These are phyloP conservation scores for Bostrychus sinensis DNA, from an alignment of 2,113 vertebrate genomes.

Conservation along the genomic window DNA sequence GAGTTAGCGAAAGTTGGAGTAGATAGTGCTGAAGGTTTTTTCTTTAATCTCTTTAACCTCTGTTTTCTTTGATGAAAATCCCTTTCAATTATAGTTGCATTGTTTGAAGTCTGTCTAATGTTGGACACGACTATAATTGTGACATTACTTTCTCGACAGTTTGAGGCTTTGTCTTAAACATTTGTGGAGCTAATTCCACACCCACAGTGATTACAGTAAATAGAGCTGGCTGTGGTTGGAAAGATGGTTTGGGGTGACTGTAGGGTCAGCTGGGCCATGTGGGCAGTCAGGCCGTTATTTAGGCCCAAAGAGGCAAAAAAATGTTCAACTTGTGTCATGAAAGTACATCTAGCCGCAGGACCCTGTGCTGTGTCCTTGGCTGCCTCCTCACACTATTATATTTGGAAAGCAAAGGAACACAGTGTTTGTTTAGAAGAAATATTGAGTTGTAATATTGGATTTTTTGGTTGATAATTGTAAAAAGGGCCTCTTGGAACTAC, in stretches of 20 bases:
- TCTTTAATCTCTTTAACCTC: conserved; percentile 30
- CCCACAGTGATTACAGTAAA: conserved; percentile 25
- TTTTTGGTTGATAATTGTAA: conserved; percentile 73
- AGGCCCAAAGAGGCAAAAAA: conserved; percentile 19
- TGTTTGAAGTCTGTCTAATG: conserved; percentile 10
- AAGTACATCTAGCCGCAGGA: conserved; percentile 34
- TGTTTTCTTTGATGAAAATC: conserved; percentile 8
- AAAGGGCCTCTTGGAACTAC: conserved; percentile 76
- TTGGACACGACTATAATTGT: conserved; percentile 4
- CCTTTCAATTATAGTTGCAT: background rate
- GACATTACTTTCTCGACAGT: conserved; percentile 1
- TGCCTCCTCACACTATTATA: conserved; percentile 25
- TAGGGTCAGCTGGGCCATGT: conserved; percentile 49
- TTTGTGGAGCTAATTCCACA: conserved; percentile 28
- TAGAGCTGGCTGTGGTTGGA: conserved; percentile 20
- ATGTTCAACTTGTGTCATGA: conserved; percentile 18
- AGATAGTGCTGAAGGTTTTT: conserved; percentile 60
- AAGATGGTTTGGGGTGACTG: conserved; percentile 42
- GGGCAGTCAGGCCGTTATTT: conserved; percentile 23
- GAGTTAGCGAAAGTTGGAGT: no score
- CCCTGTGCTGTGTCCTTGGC: conserved; percentile 43
- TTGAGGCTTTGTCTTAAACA: conserved; percentile 21
- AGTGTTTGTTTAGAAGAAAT: conserved; percentile 83
- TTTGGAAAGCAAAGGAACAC: conserved; percentile 62
- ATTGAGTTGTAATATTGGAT: conserved; percentile 56